Percentiles rank a stretch among this genome's conserved stretches.
phyloP scores from a whole-genome alignment of 1,140 invertebrate genomes.

The Drosophila orena region DNA sequence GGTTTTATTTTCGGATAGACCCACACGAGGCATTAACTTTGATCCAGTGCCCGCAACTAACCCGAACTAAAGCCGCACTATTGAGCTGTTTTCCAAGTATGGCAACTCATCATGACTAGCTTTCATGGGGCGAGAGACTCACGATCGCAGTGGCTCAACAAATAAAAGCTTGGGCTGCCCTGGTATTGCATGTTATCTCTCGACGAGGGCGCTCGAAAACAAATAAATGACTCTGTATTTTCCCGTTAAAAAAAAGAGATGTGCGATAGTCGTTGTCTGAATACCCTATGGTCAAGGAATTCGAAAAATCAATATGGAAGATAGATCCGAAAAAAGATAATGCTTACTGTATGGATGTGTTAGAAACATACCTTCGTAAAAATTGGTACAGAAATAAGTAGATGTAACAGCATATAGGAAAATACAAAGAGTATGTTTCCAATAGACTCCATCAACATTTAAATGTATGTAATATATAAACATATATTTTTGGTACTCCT shows the following conservation, averaged over 20 bases:
- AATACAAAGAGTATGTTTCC: no score
- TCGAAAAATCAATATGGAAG: no score
- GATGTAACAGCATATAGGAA: no score
- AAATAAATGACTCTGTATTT: constrained; percentile 18
- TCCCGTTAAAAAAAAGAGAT: background rate
- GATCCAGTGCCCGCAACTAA: constrained; percentile 13
- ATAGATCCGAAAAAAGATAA: no score
- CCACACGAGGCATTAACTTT: constrained; percentile 22
- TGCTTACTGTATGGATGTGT: no score
- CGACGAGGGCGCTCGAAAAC: constrained; percentile 27
- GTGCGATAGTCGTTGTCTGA: background rate
- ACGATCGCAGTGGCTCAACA: constrained; percentile 20
- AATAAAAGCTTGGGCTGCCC: constrained; percentile 24
- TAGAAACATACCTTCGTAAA: no score
- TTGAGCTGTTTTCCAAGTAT: constrained; percentile 17
- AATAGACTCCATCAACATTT: background rate
- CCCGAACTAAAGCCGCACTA: constrained; percentile 1
- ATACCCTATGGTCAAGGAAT: background rate
- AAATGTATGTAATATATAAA: background rate
- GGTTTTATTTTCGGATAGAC: constrained; percentile 8
- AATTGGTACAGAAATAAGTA: no score
- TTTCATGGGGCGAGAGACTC: constrained; percentile 3
- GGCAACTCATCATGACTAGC: constrained; percentile 34
- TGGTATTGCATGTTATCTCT: constrained; percentile 44
- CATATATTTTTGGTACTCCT: background rate